Base-by-base conservation (phyloP, 1,140 invertebrate species). In the Oedothorax gibbosus region DNA sequence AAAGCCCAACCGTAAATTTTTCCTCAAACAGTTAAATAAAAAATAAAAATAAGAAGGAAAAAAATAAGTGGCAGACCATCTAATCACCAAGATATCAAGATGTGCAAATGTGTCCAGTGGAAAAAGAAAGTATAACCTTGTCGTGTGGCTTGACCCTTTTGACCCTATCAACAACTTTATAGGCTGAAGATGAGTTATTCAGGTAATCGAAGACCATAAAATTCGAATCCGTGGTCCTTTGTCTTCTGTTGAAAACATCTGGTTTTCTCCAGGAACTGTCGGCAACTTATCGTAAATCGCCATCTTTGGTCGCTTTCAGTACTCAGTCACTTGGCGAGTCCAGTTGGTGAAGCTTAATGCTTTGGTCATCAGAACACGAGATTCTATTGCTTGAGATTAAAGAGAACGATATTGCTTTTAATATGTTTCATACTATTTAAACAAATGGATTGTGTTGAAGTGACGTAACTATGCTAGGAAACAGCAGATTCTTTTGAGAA, bases 1-100 rank as follows among this genome's bases (percentile, higher is more conserved):
- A n/a, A 66, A 72, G 81, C 57, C 62, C 53, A 56, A 84, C 81
- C 18, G 81, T 84, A 84, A 84, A 84, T 84, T 84, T 76, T 84
- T 84, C 81, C 81, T 84, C 81, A 9, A 76, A 54, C 51, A 11
- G 60, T 72, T 20, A 60, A 9, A 68, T 4, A 53, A 51, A n/a
- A 12, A 57, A 75, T 57, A 50, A 62, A 81, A 71, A 35, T 60
- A 71, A 54, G 50, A 79, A 53, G 12, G 60, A 20, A 77, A 78
- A 78, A 78, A 78, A 54, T 20, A 78, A 14, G 56, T 78, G 9
- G n/a, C n/a, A 66, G 54, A 84, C 18, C 51, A 68, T 60, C 60
- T 75, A 76, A 84, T 84, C 81, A 76, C 68, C 66, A 68, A 75
- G 51, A 68, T 20, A 84, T 84, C 71, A 50, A 35, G 57, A 84